Evolutionary conservation across 2,888 invertebrate species (phyloP).

Genomic region (Cremastinae sp.): DNA sequence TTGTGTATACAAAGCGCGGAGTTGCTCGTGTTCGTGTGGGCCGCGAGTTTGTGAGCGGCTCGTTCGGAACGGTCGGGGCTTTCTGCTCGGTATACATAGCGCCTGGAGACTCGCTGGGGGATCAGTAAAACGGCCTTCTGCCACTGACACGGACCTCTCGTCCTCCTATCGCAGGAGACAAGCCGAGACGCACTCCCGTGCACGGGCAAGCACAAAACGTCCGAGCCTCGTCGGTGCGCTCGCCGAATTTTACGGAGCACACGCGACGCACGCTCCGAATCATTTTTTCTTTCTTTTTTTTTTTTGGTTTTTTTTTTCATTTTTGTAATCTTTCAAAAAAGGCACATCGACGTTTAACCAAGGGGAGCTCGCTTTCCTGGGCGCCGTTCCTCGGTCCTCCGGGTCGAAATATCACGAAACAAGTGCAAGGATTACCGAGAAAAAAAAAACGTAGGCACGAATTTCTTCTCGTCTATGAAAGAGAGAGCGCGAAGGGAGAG

Average conservation of each 20-base stretch:
- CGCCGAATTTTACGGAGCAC: too few species aligned
- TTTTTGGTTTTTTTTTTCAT: too few species aligned
- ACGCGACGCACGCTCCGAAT: too few species aligned
- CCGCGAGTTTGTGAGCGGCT: conserved; percentile 22
- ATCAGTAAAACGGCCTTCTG: conserved; percentile 79
- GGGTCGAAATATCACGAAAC: too few species aligned
- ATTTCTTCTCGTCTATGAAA: conserved; percentile 1
- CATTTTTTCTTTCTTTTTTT: too few species aligned
- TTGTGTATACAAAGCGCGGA: not conserved
- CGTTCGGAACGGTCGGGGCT: conserved; percentile 37
- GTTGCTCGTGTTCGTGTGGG: not conserved
- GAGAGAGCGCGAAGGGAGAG: not conserved
- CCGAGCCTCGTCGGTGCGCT: too few species aligned
- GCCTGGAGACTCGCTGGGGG: conserved; percentile 73
- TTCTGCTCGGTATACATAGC: conserved; percentile 70
- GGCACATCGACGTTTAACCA: too few species aligned
- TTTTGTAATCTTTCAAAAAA: too few species aligned
- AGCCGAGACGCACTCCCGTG: too few species aligned
- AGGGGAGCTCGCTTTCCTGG: too few species aligned
- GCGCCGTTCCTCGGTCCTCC: too few species aligned
- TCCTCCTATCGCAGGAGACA: conserved; percentile 33
- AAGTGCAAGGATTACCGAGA: conserved; percentile 29
- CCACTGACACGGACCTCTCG: conserved; percentile 63
- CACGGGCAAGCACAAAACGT: too few species aligned
- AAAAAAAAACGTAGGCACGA: not conserved